A percentile compares a stretch with the other conserved stretches of the same genome.
These are phyloP conservation scores for Solenodon paradoxus DNA, from an alignment of 2,113 vertebrate species.

Conservation along the genomic window DNA sequence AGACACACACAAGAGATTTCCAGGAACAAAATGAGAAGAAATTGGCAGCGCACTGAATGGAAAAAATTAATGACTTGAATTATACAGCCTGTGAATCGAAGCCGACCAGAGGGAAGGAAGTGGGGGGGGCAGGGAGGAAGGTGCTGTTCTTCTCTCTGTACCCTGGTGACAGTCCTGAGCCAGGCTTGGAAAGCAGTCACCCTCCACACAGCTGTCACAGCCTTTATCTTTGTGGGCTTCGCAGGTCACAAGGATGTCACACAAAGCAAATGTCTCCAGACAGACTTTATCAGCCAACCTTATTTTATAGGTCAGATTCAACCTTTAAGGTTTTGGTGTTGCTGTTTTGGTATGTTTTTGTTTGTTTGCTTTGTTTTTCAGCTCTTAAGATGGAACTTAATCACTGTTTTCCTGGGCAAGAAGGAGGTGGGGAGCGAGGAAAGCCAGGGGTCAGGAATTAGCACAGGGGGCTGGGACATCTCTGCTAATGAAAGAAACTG, in stretches of 20 bases:
- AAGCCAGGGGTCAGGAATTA: not conserved
- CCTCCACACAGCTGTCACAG: not conserved
- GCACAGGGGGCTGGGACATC: not conserved
- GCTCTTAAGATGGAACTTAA: too few species aligned
- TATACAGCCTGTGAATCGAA: constrained; percentile 60
- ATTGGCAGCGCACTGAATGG: constrained; percentile 73
- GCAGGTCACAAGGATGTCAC: not conserved
- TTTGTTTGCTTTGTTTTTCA: too few species aligned
- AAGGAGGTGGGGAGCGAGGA: not conserved
- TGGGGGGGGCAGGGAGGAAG: constrained; percentile 39
- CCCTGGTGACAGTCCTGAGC: not conserved
- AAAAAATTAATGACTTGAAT: constrained; percentile 78
- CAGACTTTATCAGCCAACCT: not conserved
- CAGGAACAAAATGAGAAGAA: constrained; percentile 73
- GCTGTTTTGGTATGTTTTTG: too few species aligned
- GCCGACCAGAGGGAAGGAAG: constrained; percentile 3
- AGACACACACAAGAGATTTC: constrained; percentile 69
- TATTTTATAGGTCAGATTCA: not conserved
- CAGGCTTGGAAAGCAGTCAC: not conserved
- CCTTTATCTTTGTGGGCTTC: not conserved
- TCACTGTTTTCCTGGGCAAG: not conserved
- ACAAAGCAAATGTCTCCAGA: not conserved
- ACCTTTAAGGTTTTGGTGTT: not conserved
- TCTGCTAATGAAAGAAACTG: not conserved
- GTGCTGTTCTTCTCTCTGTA: not conserved